A percentile compares a stretch with the other conserved stretches of the same genome.
These are phyloP conservation scores for Leucozona laternaria DNA, from an alignment of 2,888 invertebrate species.

Conservation along the genomic window DNA sequence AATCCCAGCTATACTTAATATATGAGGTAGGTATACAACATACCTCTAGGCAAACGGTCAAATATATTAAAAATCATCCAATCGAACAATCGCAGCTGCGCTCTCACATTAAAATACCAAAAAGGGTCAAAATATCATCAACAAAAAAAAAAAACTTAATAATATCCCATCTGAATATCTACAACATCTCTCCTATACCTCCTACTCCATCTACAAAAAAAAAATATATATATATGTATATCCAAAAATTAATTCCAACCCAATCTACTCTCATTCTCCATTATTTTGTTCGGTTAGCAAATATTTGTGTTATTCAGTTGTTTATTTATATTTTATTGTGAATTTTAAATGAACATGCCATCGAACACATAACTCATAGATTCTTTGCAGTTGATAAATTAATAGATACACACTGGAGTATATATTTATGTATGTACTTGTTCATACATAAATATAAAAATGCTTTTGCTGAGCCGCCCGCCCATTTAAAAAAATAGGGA, in stretches of 20 bases:
- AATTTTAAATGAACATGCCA: slow-evolving; percentile 59
- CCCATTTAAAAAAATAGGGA: background rate
- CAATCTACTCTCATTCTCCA: slow-evolving; percentile 7
- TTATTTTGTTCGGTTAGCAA: slow-evolving; percentile 11
- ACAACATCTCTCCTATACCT: background rate
- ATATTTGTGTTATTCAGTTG: slow-evolving; percentile 48
- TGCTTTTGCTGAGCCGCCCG: slow-evolving; percentile 14
- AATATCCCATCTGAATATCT: slow-evolving; percentile 41
- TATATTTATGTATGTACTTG: background rate
- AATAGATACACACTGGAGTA: slow-evolving; percentile 37
- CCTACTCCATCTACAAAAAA: slow-evolving; percentile 7
- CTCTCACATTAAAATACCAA: slow-evolving; percentile 10
- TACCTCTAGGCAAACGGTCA: background rate
- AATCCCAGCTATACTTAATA: slow-evolving; percentile 35
- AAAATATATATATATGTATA: background rate
- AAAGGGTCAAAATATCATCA: slow-evolving; percentile 18
- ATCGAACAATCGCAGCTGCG: slow-evolving; percentile 46
- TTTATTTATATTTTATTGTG: slow-evolving; percentile 71
- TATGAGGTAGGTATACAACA: slow-evolving; percentile 4
- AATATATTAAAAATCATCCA: slow-evolving; percentile 37
- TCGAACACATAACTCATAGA: slow-evolving; percentile 53
- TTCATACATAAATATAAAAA: slow-evolving; percentile 3
- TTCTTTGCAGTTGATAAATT: slow-evolving; percentile 63
- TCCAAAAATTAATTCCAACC: slow-evolving; percentile 44
- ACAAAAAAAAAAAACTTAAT: background rate